Percentiles rank a stretch among this genome's conserved stretches.
Evolutionary conservation across 2,888 invertebrate species (phyloP).

Genomic region (Cephus pygmeus): DNA sequence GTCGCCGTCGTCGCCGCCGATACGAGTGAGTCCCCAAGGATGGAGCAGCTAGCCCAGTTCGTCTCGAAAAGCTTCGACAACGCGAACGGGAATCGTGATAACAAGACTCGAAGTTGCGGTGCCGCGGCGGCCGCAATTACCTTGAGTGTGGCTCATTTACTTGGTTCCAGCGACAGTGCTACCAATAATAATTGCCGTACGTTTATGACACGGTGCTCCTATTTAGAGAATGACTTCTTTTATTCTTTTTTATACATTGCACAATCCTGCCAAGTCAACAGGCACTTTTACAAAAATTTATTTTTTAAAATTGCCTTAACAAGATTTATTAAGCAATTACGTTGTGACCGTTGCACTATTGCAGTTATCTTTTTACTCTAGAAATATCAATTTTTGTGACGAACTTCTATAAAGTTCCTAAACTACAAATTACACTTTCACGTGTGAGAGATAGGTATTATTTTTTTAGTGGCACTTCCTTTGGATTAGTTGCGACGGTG

Average conservation of each 20-base stretch:
- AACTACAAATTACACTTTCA: background rate
- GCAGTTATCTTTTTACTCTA: background rate
- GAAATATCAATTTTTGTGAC: background rate
- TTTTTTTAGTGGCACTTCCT: background rate
- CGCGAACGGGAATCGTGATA: slow-evolving; percentile 27
- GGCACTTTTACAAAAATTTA: background rate
- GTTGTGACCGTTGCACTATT: background rate
- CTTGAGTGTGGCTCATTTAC: slow-evolving; percentile 58
- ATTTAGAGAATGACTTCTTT: background rate
- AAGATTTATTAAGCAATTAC: background rate
- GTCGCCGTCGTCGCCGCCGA: slow-evolving; percentile 20
- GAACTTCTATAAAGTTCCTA: background rate
- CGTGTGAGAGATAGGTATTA: background rate
- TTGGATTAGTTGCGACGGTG: background rate
- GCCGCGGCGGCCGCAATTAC: slow-evolving; percentile 44
- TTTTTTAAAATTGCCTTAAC: background rate
- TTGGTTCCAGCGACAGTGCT: slow-evolving; percentile 43
- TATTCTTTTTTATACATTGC: background rate
- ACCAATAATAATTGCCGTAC: slow-evolving; percentile 40
- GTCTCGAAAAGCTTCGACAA: slow-evolving; percentile 86
- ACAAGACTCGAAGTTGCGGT: slow-evolving; percentile 18
- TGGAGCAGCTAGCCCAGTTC: slow-evolving; percentile 93
- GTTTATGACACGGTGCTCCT: slow-evolving; percentile 23
- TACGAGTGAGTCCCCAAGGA: slow-evolving; percentile 61
- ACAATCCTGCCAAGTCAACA: background rate